Base-by-base conservation (phyloP, 2,113 vertebrate species). In the Anolis sagrei region DNA sequence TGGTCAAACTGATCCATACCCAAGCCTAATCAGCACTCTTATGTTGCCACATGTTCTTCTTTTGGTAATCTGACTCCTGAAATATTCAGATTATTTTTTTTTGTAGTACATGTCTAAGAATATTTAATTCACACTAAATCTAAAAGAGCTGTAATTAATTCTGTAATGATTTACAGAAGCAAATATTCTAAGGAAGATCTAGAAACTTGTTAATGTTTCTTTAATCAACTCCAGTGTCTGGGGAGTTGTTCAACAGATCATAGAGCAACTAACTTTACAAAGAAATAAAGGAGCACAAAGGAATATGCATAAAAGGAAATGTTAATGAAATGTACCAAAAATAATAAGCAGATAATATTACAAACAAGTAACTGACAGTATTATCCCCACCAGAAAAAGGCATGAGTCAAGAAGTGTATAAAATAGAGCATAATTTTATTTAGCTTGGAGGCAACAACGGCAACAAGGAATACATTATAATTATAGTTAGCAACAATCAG, bases 81-180 rank as follows among this genome's bases (percentile, higher is more conserved):
- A 81, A 62, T 23, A 69, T 9, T 79, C 39, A 83, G 39, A 87
- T 79, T 75, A 58, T 79, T 89, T 79, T 27, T 19, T 68, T n/a
- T n/a, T n/a, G n/a, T n/a, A n/a, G 19, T 64, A 48, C 44, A 62
- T 76, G 74, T 81, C 21, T 76, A 74, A 76, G 79, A 84, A 80
- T 54, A 61, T 19, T 21, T 78, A 49, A 61, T 80, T 69, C 81
- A 86, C 79, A 77, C 36, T 0, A 79, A 58, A 61, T 84, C 34
- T 80, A 79, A 44, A 76, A 73, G 0, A 76, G 32, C 44, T 68
- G 80, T 48, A 83, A 39, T 84, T 48, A 74, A 25, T 8, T 0
- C 27, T 85, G 1, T 25, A 82, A 75, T 74, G 32, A 62, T 82
- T 82, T 87, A 49, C 54, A 64, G 58, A 62, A 36, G 13, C 21